Base-by-base conservation (phyloP, 2,797 vertebrate species). In the Selene dorsalis region DNA sequence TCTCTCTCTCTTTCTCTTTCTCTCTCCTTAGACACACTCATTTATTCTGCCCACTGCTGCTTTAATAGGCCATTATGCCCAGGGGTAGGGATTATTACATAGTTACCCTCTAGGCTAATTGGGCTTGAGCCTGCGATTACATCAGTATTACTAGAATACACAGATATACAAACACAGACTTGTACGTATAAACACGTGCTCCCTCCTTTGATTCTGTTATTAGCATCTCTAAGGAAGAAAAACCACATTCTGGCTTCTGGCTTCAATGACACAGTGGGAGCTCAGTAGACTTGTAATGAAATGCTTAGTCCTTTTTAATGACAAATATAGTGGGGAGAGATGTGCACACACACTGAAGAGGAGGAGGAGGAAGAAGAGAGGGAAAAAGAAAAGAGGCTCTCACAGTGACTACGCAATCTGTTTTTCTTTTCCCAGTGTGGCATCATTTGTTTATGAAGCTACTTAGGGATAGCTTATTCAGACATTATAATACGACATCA, bases 71-170 rank as follows among this genome's bases (percentile, higher is more conserved):
- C 90, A 94, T 91, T 92, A 94, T 88, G 82, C 91, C 87, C 91
- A 90, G 85, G 87, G 91, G 87, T 93, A 85, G 83, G 90, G 90
- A 91, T 92, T 93, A 93, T 92, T 91, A 92, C 87, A 78, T 87
- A 87, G 81, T 93, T 91, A 93, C 89, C 93, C 93, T 91, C 77
- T 67, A 87, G 92, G 92, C 93, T 94, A 94, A 94, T 94, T 93
- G 91, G 80, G 86, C 86, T 87, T 88, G 87, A 91, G 91, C 89
- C 87, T 88, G 82, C 63, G 84, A 92, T 91, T 85, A 90, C 87
- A 91, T 93, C 90, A 90, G 78, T 85, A 87, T 92, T 89, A 89
- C 87, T 79, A 84, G 78, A 91, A 89, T 88, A 83, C 82, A 91
- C 77, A 86, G 65, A 78, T 82, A 75, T 78, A 77, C 82, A 89